Evolutionary conservation across 2,888 invertebrate genomes (phyloP), one percentile per base, ranked within the genome.

Genomic region (Dorcus parallelipipedus): DNA sequence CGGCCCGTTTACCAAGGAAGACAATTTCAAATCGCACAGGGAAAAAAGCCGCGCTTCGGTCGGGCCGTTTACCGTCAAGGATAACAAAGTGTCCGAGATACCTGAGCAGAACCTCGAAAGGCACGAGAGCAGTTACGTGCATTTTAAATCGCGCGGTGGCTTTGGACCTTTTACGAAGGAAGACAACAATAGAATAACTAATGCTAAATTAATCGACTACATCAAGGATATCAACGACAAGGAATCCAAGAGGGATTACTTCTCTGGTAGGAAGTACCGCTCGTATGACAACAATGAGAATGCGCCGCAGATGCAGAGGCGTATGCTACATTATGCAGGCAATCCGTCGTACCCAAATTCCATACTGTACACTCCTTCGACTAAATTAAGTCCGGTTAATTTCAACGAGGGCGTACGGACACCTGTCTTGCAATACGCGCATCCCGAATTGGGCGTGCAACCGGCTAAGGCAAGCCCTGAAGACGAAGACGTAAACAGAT

Each of bases 371-470:
- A 84, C 85, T 1, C 81, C 87, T 0, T 83, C 81, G 64, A 81
- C 84, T 1, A 84, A 84, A 65, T 73, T 80, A 42, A 82, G 84
- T 4, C 80, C 82, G 0, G 79, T 84, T 1, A 83, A 83, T 6
- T 84, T 89, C 61, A 88, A 86, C 60, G 87, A 89, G 66, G 87
- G 88, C 38, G 86, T 87, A 0, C 79, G 90, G 42, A 86, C 88
- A 23, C 90, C 91, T 0, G 89, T 91, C 3, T 79, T 90, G 0
- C 90, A 90, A 69, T 91, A 91, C 69, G 90, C 90, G 0, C 90
- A 91, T 72, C 91, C 91, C 0, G 91, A 91, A 67, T 76, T 90
- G 4, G 91, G 90, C 9, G 86, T 89, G 0, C 90, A 91, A 72
- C 87, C 90, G 0, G 90, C 89, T 0, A 87, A 87, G 75, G 81